Base-by-base conservation (phyloP, 2,113 vertebrate species). In the Neofelis nebulosa region DNA sequence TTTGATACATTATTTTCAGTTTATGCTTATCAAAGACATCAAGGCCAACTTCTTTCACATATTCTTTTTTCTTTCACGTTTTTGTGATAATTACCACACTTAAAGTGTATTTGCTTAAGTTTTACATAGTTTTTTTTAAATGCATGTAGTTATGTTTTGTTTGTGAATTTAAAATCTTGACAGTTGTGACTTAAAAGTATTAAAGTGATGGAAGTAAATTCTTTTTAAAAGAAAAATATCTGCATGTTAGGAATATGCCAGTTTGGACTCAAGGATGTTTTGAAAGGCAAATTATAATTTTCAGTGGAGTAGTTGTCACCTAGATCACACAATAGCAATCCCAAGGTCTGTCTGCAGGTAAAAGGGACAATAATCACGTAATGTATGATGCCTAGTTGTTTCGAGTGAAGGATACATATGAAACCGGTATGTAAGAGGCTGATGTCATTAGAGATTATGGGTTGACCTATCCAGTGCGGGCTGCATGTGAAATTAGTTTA, bases 401-500 rank as follows among this genome's bases (percentile, higher is more conserved):
- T 97, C 96, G 84, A 97, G 93, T 97, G 93, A 92, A 90, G 86
- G 52, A 93, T 89, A 81, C 61, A 8, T 45, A 38, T 76, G 66
- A 81, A 89, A 76, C 33, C 45, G 45, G 0, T 82, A 18, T 36
- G 4, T 74, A 25, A 74, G 91, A 25, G 5, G 38, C 31, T 73
- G 27, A 16, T 91, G 73, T 83, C 91, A 73, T 93, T 93, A 90
- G 94, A 95, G 97, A 91, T 95, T 93, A 92, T 96, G 94, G 95
- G 66, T 68, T 98, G 66, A 84, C 87, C 84, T 98, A 93, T 94
- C 95, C 88, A 76, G 96, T 97, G 97, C 95, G 91, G 95, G 95
- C 91, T 94, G 96, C 92, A 95, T 98, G 88, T 96, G 94, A 96
- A 98, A 98, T 98, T 97, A 98, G 87, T 87, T 98, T 92, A 96